phyloP scores from a whole-genome alignment of 2,888 invertebrate genomes.

The Metellina segmentata region DNA sequence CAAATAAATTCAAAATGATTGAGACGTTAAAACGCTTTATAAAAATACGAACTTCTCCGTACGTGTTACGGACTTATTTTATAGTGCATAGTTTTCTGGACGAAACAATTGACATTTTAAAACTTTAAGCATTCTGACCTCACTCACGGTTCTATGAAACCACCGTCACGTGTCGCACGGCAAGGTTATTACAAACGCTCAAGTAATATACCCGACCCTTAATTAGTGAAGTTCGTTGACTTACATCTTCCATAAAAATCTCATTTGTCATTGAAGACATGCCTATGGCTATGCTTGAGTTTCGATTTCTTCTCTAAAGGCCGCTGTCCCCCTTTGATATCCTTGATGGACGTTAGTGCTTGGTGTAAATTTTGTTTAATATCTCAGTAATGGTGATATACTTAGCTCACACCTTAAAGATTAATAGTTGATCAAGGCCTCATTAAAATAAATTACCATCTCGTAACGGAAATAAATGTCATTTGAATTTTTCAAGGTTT shows the following conservation, averaged over 20 bases:
- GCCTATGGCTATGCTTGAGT: not conserved
- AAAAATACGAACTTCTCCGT: conserved; percentile 20
- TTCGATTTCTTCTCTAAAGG: not conserved
- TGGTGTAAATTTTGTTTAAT: not conserved
- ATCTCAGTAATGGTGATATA: no score
- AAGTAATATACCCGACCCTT: not conserved
- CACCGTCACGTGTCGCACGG: not conserved
- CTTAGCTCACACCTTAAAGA: no score
- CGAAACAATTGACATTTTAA: conserved; percentile 31
- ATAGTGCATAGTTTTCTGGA: not conserved
- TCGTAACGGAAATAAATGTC: no score
- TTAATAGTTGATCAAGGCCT: no score
- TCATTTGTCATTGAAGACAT: conserved; percentile 25
- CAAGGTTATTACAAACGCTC: not conserved
- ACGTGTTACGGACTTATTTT: conserved; percentile 1
- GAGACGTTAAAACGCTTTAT: conserved; percentile 22
- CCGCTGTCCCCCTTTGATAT: not conserved
- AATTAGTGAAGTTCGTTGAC: conserved; percentile 52
- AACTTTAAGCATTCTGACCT: not conserved
- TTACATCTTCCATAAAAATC: conserved; percentile 23
- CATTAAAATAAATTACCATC: no score
- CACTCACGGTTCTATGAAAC: no score
- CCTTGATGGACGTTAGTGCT: not conserved
- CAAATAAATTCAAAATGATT: conserved; percentile 27
- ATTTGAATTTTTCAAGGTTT: no score